phyloP scores from a whole-genome alignment of 2,888 invertebrate genomes.

The Drosophila birchii region DNA sequence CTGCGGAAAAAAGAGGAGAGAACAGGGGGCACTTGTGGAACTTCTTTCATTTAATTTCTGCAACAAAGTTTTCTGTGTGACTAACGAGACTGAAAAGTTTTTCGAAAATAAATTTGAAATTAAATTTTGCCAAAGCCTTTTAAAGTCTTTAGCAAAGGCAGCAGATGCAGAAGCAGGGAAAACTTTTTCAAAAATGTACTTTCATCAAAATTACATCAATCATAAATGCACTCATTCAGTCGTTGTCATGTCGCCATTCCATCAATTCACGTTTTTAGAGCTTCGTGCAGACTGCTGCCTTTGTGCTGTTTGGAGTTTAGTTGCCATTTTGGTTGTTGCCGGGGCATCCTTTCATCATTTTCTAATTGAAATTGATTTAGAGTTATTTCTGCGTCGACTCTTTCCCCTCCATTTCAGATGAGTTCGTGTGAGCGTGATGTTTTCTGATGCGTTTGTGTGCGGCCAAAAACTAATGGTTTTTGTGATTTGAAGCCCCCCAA shows the following conservation, averaged over 20 bases:
- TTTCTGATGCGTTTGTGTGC: slow-evolving; percentile 8
- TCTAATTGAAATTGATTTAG: slow-evolving; percentile 78
- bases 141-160: slow-evolving; percentile 52
- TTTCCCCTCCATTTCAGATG: slow-evolving; percentile 17
- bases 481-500: slow-evolving; percentile 9
- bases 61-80: slow-evolving; percentile 65
- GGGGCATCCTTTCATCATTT: slow-evolving; percentile 69
- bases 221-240: slow-evolving; percentile 76
- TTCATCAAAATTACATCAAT: slow-evolving; percentile 79
- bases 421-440: slow-evolving; percentile 14
- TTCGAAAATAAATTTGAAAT: slow-evolving; percentile 65
- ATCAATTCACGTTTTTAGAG: slow-evolving; percentile 70
- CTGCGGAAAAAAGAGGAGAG: slow-evolving; percentile 13
- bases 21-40: slow-evolving; percentile 66
- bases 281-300: slow-evolving; percentile 50
- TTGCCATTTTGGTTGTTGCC: slow-evolving; percentile 28
- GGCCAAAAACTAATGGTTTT: slow-evolving; percentile 22
- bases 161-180: slow-evolving; percentile 12
- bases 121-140: slow-evolving; percentile 68
- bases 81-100: slow-evolving; percentile 69
- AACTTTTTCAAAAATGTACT: slow-evolving; percentile 57
- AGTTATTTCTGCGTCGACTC: slow-evolving; percentile 59
- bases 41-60: slow-evolving; percentile 77
- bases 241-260: slow-evolving; percentile 53
- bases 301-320: slow-evolving; percentile 15